phyloP scores from a whole-genome alignment of 2,888 invertebrate genomes.

The Pedicia rivosa region DNA sequence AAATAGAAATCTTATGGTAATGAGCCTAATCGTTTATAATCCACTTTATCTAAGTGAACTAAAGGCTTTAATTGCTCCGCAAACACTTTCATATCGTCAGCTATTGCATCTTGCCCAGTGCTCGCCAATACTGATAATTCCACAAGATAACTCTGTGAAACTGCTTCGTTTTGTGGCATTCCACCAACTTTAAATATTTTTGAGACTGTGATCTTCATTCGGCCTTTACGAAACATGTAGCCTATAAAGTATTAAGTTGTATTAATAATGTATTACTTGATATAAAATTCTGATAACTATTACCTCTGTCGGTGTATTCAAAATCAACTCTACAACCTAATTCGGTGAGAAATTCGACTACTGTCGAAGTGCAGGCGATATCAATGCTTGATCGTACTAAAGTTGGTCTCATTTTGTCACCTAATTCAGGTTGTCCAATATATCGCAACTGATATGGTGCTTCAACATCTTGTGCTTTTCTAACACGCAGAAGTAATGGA shows the following conservation, averaged over 20 bases:
- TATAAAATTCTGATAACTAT: no score
- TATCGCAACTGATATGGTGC: constrained; percentile 69
- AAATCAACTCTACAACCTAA: constrained; percentile 83
- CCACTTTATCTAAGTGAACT: constrained; percentile 84
- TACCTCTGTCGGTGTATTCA: constrained; percentile 81
- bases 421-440: constrained; percentile 80
- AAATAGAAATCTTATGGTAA: no score
- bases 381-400: constrained; percentile 85
- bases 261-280: no score
- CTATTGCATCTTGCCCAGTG: constrained; percentile 84
- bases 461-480: constrained; percentile 61
- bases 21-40: constrained; percentile 61
- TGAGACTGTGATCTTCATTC: constrained; percentile 93
- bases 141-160: constrained; percentile 84
- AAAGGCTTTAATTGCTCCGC: constrained; percentile 87
- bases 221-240: constrained; percentile 88
- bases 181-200: constrained; percentile 80
- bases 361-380: constrained; percentile 77
- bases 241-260: no score
- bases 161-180: constrained; percentile 55
- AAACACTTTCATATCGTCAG: constrained; percentile 89
- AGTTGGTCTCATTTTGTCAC: constrained; percentile 76
- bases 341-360: constrained; percentile 83
- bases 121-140: constrained; percentile 82
- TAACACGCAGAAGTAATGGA: constrained; percentile 60